Evolutionary conservation across 2,888 invertebrate genomes (phyloP).

Genomic region (Oeneis ivallda): DNA sequence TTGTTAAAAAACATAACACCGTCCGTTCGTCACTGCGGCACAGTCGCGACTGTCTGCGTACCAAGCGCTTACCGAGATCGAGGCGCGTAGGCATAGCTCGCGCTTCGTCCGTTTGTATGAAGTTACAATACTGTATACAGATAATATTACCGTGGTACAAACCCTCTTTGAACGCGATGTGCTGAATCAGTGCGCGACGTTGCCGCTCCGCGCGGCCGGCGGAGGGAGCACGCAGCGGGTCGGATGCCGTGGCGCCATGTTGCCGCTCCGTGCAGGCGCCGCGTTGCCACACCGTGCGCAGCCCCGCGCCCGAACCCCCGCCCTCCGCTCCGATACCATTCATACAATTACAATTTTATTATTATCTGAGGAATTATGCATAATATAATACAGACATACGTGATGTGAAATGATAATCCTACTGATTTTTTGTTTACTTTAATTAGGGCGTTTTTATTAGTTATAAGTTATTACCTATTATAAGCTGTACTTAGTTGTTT

Average conservation of each 20-base stretch:
- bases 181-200: constrained; percentile 75
- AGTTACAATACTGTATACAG: too few species aligned
- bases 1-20: too few species aligned
- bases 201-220: constrained; percentile 56
- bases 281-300: constrained; percentile 39
- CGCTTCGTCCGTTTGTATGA: too few species aligned
- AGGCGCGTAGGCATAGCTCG: too few species aligned
- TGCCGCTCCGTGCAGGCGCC: constrained; percentile 60
- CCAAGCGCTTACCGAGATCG: too few species aligned
- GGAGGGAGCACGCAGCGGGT: constrained; percentile 38
- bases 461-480: too few species aligned
- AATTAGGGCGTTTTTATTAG: background rate
- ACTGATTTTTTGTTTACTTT: background rate
- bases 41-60: too few species aligned
- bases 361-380: constrained; percentile 19
- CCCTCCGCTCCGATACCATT: constrained; percentile 39
- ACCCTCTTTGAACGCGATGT: constrained; percentile 57
- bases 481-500: background rate
- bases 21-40: too few species aligned
- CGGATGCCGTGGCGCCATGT: constrained; percentile 64
- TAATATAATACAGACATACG: constrained; percentile 1
- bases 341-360: constrained; percentile 28
- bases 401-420: background rate
- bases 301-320: constrained; percentile 13
- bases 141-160: too few species aligned